A percentile compares a stretch with the other conserved stretches of the same genome.
Conservation (phyloP, 1,140 invertebrate genomes). For the Ips typographus region DNA sequence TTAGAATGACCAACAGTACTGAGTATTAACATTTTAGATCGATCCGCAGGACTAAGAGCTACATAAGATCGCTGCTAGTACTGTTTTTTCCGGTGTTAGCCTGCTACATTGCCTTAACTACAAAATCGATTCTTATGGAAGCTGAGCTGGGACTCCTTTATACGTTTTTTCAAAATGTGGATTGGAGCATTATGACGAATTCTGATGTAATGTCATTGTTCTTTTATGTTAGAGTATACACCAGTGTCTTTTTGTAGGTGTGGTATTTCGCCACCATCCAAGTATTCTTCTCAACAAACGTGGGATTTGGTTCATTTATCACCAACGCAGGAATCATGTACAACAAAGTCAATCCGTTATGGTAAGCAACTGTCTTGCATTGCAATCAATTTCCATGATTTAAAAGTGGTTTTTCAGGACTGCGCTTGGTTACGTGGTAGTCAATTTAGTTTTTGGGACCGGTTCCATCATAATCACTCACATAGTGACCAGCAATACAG, state of each 20-base stretch:
- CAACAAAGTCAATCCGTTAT: constrained; percentile 59
- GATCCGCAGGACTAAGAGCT: constrained; percentile 54
- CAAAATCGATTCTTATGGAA: constrained; percentile 42
- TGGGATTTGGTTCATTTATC: constrained; percentile 61
- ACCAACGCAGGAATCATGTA: constrained; percentile 60
- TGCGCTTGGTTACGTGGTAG: constrained; percentile 52
- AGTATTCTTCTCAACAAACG: constrained; percentile 59
- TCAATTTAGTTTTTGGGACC: constrained; percentile 53
- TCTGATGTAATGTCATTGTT: constrained; percentile 40
- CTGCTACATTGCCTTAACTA: constrained; percentile 45
- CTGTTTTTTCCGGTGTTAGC: constrained; percentile 45
- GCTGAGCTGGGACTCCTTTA: constrained; percentile 36
- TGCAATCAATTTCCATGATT: not conserved
- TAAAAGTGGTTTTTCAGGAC: constrained; percentile 45
- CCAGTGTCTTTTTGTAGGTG: constrained; percentile 49
- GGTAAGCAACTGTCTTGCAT: constrained; percentile 50
- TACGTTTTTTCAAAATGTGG: constrained; percentile 40
- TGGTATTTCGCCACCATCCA: constrained; percentile 61
- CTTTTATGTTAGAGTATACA: not conserved
- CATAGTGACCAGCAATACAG: constrained; percentile 46
- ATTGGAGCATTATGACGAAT: constrained; percentile 46
- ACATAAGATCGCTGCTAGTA: constrained; percentile 51
- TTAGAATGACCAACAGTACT: too few species aligned
- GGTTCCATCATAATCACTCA: constrained; percentile 52
- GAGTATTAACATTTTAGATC: constrained; percentile 43